phyloP scores from a whole-genome alignment of 2,113 vertebrate genomes.

The Etheostoma spectabile region DNA sequence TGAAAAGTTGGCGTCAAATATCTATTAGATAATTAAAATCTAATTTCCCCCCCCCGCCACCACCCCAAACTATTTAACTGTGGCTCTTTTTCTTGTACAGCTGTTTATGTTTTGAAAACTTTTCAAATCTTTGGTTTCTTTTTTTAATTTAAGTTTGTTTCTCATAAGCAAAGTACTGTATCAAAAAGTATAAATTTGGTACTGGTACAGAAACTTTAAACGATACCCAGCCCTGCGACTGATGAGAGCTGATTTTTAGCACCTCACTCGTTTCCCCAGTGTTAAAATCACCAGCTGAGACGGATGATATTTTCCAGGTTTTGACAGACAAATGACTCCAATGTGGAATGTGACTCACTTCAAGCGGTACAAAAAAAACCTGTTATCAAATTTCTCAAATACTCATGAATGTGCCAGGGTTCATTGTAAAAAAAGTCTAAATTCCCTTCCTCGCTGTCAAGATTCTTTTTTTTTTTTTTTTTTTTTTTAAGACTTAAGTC shows the following conservation, averaged over 20 bases:
- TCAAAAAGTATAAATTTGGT: background rate
- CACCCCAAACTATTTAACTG: too few relatives aligned
- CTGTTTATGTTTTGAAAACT: background rate
- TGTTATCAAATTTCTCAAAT: constrained; percentile 39
- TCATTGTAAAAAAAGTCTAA: constrained; percentile 33
- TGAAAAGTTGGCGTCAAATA: background rate
- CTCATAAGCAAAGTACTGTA: background rate
- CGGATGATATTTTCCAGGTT: background rate
- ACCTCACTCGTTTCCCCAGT: background rate
- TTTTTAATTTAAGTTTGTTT: background rate
- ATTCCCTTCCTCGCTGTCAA: background rate
- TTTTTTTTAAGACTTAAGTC: constrained; percentile 16
- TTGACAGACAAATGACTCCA: background rate
- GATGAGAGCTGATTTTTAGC: constrained; percentile 27
- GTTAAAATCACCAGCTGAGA: constrained; percentile 6
- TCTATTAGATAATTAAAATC: background rate
- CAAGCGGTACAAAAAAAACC: constrained; percentile 55
- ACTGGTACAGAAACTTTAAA: background rate
- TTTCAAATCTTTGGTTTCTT: constrained; percentile 37
- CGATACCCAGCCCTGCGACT: background rate
- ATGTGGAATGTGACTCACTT: constrained; percentile 57
- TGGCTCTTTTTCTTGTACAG: too few relatives aligned
- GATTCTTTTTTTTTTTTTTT: background rate
- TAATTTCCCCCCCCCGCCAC: background rate
- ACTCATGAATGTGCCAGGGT: constrained; percentile 16